Base-by-base conservation (phyloP, 1,140 invertebrate species). In the Drosophila littoralis region DNA sequence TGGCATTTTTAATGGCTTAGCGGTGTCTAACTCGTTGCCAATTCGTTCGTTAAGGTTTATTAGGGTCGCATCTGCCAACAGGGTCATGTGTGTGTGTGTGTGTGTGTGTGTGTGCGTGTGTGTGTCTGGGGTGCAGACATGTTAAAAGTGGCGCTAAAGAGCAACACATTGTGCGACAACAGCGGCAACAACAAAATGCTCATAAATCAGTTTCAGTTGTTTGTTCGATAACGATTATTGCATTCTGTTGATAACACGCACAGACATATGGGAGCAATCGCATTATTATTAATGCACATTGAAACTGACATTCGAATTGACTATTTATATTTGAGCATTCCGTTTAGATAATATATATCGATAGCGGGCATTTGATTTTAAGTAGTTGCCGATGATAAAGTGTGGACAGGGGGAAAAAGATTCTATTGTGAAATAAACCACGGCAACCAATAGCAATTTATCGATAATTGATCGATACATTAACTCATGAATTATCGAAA, bases 181-280 rank as follows among this genome's bases (percentile, higher is more conserved):
- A 69, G 38, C 33, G 13, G 10, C 28, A 68, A 63, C 64, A 70
- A 51, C 57, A 13, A 52, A 76, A 36, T 46, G 67, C 33, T 66
- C 79, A 88, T 88, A 85, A 85, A 85, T 88, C 82, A 82, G 81
- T 82, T 85, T 79, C 61, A 75, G 70, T 79, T 81, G 77, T 79
- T 82, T 48, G 22, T 58, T 73, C 83, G 79, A 82, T 88, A 82
- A 85, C 79, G 83, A 85, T 85, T 85, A 85, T 85, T 86, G 72
- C 61, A 77, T 33, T 69, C 46, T 50, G 58, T 42, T 48, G 71
- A 60, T 69, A 73, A 38, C 33, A 45, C 6, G n/a, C 15, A 38
- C 0, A 35, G 35, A 38, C 45, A 33, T 15, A 58, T 28, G 69
- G 64, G 55, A 60, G 40, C n/a, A 28, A 46, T 68, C 40, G 10